phyloP scores from a whole-genome alignment of 2,888 invertebrate genomes.

The Eumerus sabulonum region DNA sequence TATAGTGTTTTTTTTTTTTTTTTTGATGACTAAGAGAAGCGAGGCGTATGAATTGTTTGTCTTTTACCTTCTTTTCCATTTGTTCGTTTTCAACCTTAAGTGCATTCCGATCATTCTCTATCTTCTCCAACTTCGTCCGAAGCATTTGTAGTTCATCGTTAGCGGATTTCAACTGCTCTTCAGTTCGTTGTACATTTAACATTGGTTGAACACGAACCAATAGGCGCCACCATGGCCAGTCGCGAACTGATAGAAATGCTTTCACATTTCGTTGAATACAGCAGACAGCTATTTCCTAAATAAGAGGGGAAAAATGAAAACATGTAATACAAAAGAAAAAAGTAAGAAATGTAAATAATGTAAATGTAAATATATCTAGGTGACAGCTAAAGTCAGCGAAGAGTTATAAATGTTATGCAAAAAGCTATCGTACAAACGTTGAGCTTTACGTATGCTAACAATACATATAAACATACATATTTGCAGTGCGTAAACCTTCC shows the following conservation, averaged over 20 bases:
- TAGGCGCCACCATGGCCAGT: slow-evolving; percentile 99
- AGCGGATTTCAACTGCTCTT: slow-evolving; percentile 90
- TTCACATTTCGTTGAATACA: slow-evolving; percentile 97
- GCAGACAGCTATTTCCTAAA: slow-evolving; percentile 89
- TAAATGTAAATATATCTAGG: too few relatives aligned
- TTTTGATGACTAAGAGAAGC: too few relatives aligned
- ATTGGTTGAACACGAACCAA: slow-evolving; percentile 94
- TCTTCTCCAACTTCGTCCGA: slow-evolving; percentile 89
- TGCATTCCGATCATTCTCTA: slow-evolving; percentile 91
- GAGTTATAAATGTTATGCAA: too few relatives aligned
- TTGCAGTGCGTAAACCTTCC: too few relatives aligned
- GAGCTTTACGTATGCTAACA: too few relatives aligned
- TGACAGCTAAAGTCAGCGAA: too few relatives aligned
- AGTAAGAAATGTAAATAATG: background rate
- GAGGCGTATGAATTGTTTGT: too few relatives aligned
- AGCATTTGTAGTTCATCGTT: slow-evolving; percentile 94
- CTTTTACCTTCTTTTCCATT: slow-evolving; percentile 92
- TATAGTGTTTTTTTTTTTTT: too few relatives aligned
- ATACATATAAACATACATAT: too few relatives aligned
- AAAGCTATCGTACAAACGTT: too few relatives aligned
- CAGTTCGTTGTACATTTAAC: slow-evolving; percentile 95
- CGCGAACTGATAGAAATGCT: slow-evolving; percentile 93
- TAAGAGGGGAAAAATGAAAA: slow-evolving; percentile 4
- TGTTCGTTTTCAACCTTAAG: slow-evolving; percentile 93
- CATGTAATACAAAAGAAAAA: background rate